A percentile compares a stretch with the other conserved stretches of the same genome.
phyloP scores from a whole-genome alignment of 2,888 invertebrate species.

The Leuctra nigra region DNA sequence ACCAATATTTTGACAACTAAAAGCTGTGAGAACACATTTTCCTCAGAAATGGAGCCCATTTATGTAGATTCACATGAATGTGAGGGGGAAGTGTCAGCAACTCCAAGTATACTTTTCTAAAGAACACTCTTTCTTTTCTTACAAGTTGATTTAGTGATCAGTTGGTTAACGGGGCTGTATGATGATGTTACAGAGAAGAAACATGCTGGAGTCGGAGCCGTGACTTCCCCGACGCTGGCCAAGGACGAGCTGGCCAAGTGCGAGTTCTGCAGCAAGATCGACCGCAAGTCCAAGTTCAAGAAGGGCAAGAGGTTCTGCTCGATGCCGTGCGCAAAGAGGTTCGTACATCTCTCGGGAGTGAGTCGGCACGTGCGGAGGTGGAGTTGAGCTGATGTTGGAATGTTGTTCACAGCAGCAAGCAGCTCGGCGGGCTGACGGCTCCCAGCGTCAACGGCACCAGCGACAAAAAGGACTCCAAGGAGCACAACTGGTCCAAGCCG shows the following conservation, averaged over 20 bases:
- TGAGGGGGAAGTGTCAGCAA: too few relatives aligned
- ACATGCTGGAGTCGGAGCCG: conserved; percentile 37
- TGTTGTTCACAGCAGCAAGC: conserved; percentile 40
- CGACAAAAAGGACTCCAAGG: conserved; percentile 17
- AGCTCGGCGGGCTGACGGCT: conserved; percentile 36
- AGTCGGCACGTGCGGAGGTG: background rate
- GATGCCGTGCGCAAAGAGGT: conserved; percentile 62
- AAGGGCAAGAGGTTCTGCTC: conserved; percentile 73
- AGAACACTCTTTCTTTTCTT: too few relatives aligned
- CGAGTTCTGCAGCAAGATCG: conserved; percentile 66
- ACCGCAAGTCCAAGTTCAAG: conserved; percentile 58
- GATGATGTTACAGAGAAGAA: conserved; percentile 43
- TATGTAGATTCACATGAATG: too few relatives aligned
- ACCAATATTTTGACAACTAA: too few relatives aligned
- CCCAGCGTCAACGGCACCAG: conserved; percentile 3
- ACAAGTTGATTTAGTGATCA: too few relatives aligned
- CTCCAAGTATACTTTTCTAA: too few relatives aligned
- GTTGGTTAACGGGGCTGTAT: too few relatives aligned
- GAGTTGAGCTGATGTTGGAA: conserved; percentile 30
- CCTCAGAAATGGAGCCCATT: too few relatives aligned
- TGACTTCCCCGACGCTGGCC: conserved; percentile 30
- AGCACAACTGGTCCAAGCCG: conserved; percentile 21
- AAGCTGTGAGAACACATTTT: too few relatives aligned
- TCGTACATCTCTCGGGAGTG: conserved; percentile 28
- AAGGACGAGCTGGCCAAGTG: conserved; percentile 54